Evolutionary conservation across 2,888 invertebrate genomes (phyloP).

Genomic region (Noctua janthe): DNA sequence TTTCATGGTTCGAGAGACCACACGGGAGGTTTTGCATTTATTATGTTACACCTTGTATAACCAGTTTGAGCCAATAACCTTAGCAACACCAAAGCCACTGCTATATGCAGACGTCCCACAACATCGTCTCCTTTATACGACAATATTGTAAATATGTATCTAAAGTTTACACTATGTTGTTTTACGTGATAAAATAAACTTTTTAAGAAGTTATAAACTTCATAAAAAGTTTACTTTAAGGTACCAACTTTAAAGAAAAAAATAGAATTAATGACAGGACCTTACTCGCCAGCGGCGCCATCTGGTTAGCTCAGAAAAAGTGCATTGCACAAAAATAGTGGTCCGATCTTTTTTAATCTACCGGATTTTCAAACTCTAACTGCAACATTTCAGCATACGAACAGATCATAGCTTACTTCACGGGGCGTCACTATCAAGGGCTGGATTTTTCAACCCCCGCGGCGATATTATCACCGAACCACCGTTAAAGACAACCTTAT

Average conservation of each 20-base stretch:
- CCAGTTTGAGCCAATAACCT: too few relatives aligned
- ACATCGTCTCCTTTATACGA: not conserved
- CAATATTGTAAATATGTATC: too few relatives aligned
- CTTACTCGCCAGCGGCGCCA: not conserved
- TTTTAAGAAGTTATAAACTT: not conserved
- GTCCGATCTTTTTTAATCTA: constrained; percentile 13
- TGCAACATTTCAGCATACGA: constrained; percentile 82
- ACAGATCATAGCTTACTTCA: constrained; percentile 90
- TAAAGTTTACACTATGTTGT: not conserved
- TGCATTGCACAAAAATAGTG: not conserved
- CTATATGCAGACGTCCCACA: too few relatives aligned
- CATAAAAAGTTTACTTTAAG: not conserved
- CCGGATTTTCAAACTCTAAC: constrained; percentile 50
- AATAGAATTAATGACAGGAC: too few relatives aligned
- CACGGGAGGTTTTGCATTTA: too few relatives aligned
- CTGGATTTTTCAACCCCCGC: constrained; percentile 87
- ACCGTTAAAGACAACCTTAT: constrained; percentile 75
- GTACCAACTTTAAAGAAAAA: not conserved
- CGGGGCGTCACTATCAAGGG: constrained; percentile 89
- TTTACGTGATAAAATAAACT: not conserved
- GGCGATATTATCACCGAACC: constrained; percentile 81
- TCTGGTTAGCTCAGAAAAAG: not conserved
- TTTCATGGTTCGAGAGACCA: too few relatives aligned
- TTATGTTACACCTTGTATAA: too few relatives aligned
- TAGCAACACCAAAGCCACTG: too few relatives aligned